Evolutionary conservation across 2,113 vertebrate genomes (phyloP), one percentile per base, ranked within the genome.

Genomic region (Microtus ochrogaster): DNA sequence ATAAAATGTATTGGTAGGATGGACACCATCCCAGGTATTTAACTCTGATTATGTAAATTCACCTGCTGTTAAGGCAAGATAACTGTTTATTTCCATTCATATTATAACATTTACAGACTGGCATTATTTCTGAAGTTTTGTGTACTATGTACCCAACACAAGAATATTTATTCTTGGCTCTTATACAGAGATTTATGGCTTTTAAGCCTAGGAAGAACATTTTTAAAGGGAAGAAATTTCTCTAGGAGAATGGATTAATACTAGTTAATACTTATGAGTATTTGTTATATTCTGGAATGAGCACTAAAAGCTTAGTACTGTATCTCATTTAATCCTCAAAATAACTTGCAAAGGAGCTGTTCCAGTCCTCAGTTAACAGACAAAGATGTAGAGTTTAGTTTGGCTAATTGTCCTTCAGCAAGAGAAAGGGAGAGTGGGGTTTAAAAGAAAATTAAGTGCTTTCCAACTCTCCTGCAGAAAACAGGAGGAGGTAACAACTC

Each of bases 41-140:
- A 91, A 91, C 52, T 96, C 17, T 95, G 52, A 83, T 94, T 96
- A 90, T 79, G 76, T 93, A 96, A 97, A 96, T 87, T 10, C 70
- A 95, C 72, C 92, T 97, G 92, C 87, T 94, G 92, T 82, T 44
- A 28, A 95, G 92, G 28, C 22, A 90, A 97, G 95, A 96, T 97
- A 97, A 97, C 41, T 94, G 39, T 90, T 97, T 96, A 92, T 97
- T 95, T 93, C 36, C 72, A 93, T 96, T 97, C 93, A 77, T 90
- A 66, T 91, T 78, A 61, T 88, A 94, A 96, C 89, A 90, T 96
- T 94, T 94, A 77, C 24, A 94, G 14, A 65, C 4, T 90, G n/a
- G 90, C 13, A 94, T 93, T 96, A 92, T 91, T 96, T 92, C 78
- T 73, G 84, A 91, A 96, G 66, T 92, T 96, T 91, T 90, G 36